Conservation (phyloP, 2,888 invertebrate species). For the Incurvaria masculella region DNA sequence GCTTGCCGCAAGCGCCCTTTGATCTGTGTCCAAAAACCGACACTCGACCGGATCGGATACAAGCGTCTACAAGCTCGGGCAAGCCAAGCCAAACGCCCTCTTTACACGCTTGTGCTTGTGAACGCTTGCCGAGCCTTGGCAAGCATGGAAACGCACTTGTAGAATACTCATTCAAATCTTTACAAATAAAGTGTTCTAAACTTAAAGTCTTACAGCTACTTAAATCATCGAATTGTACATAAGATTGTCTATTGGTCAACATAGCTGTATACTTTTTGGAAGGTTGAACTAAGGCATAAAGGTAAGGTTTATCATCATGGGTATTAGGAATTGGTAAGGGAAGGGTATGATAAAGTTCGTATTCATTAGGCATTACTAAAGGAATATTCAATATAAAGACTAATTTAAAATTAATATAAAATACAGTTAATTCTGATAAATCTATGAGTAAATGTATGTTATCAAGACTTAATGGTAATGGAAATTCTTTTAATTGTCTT, state of each 20-base stretch:
- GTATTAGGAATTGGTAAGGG: neutral
- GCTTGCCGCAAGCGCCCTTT: constrained; percentile 1
- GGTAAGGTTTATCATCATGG: neutral
- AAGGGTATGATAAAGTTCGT: neutral
- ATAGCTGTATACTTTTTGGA: neutral
- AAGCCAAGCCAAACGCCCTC: constrained; percentile 20
- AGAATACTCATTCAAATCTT: neutral
- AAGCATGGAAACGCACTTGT: too few species aligned
- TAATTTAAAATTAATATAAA: constrained; percentile 6
- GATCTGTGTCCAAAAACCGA: neutral
- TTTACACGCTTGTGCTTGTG: constrained; percentile 19
- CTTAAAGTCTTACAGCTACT: neutral
- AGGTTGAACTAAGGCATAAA: neutral
- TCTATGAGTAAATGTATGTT: constrained; percentile 8
- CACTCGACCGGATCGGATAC: constrained; percentile 13
- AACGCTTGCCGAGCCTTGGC: neutral
- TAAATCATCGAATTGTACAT: neutral
- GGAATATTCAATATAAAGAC: constrained; percentile 2
- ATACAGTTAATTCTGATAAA: constrained; percentile 4
- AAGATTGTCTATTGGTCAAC: neutral
- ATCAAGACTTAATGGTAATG: constrained; percentile 4
- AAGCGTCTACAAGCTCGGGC: constrained; percentile 17
- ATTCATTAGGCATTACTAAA: too few species aligned
- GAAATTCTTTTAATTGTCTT: constrained; percentile 8
- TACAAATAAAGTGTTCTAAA: neutral